These are phyloP conservation scores for Apodemia zela DNA, from an alignment of 2,888 invertebrate species.

Conservation along the genomic window DNA sequence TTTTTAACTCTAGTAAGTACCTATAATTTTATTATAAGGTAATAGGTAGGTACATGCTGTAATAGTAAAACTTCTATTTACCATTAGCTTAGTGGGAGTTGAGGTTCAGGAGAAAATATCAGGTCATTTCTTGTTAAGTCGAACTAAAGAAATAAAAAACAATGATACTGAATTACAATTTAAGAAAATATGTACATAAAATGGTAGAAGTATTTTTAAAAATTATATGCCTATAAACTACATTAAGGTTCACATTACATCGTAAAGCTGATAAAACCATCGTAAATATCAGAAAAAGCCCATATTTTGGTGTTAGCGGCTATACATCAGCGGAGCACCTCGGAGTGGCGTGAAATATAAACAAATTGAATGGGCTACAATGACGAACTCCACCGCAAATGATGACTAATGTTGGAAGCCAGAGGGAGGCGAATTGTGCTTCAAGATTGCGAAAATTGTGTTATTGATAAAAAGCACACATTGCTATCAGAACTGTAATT, in stretches of 20 bases:
- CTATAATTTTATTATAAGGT: no score
- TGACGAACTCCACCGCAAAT: constrained; percentile 71
- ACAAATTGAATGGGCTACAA: constrained; percentile 74
- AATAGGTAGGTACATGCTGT: no score
- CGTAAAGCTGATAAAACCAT: constrained; percentile 56
- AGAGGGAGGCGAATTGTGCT: constrained; percentile 26
- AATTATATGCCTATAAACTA: constrained; percentile 45
- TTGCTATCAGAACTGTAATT: neutral
- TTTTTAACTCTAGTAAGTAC: no score
- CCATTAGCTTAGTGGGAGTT: no score
- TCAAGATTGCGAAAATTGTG: constrained; percentile 28
- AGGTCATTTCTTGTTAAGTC: no score
- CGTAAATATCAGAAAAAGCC: constrained; percentile 71
- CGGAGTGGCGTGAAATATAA: constrained; percentile 76
- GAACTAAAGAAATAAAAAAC: neutral
- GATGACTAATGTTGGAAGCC: constrained; percentile 63
- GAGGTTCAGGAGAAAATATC: no score
- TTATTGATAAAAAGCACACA: neutral
- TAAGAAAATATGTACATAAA: neutral
- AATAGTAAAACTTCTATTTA: no score
- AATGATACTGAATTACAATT: neutral
- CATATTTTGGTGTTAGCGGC: constrained; percentile 71
- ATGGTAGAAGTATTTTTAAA: neutral
- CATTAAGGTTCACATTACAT: constrained; percentile 52
- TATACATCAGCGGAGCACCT: constrained; percentile 65